Evolutionary conservation across 2,797 vertebrate species (phyloP), one percentile per base, ranked within the genome.

Genomic region (Aplochiton taeniatus): DNA sequence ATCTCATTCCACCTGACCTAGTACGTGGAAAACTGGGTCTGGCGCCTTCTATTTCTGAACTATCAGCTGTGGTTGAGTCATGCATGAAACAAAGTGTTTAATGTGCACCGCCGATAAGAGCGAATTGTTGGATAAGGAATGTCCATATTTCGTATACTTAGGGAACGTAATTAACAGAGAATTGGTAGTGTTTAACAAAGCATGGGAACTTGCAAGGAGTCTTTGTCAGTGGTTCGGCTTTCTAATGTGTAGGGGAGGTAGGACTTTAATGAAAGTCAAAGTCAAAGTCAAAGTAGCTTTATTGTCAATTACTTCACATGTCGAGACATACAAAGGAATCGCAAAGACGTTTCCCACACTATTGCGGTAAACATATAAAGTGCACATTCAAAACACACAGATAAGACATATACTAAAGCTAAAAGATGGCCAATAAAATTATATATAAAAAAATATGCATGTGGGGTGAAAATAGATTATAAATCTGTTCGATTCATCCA

Each of bases 61-160:
- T 70, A 90, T 90, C 88, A 77, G 80, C 77, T 74, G 74, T 69
- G 63, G 72, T 58, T 83, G 85, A 90, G 79, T 80, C 79, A 84
- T 84, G 72, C 63, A 58, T 78, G 72, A 71, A 81, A 83, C 79
- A 82, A 78, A 83, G 78, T 71, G 72, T 58, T 81, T 79, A 89
- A 90, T 75, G 75, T 83, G 86, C 84, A 84, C 82, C 82, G 74
- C 41, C 80, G 89, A 91, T 90, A 90, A 87, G 78, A 84, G 65
- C 20, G 14, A 49, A 74, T 61, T 60, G 66, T 76, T 9, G 72
- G 41, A 76, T 71, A 65, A 79, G 59, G 72, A 88, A 82, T 78
- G 88, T 83, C 84, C 89, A 90, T 88, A 87, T 88, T 87, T 86
- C 79, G 62, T n/a, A 59, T 57, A 62, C 45, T 69, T 50, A 79